These are phyloP conservation scores for Samia ricini DNA, from an alignment of 1,140 invertebrate genomes.

Conservation along the genomic window DNA sequence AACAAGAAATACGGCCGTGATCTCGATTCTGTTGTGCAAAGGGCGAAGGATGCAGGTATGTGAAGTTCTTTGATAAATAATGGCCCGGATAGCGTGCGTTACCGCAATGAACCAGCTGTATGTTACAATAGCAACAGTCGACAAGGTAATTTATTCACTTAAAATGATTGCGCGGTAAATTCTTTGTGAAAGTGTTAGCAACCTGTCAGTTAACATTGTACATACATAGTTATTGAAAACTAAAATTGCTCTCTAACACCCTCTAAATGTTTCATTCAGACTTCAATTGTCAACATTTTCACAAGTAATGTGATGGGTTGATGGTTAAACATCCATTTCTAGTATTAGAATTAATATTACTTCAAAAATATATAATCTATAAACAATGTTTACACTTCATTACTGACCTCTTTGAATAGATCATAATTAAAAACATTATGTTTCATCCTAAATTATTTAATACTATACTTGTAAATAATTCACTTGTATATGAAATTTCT, in stretches of 20 bases:
- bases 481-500: too few relatives aligned
- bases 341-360: too few relatives aligned
- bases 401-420: too few relatives aligned
- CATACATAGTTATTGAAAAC: constrained; percentile 1
- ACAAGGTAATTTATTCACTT: constrained; percentile 24
- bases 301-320: too few relatives aligned
- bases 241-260: too few relatives aligned
- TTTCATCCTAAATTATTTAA: too few relatives aligned
- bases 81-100: constrained; percentile 10
- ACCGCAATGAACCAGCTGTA: constrained; percentile 4
- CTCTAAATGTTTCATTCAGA: too few relatives aligned
- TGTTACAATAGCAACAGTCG: constrained; percentile 11
- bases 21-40: constrained; percentile 93
- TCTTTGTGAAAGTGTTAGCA: constrained; percentile 12
- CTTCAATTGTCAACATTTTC: neutral
- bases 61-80: neutral
- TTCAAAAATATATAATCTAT: too few relatives aligned
- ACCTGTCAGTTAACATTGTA: neutral
- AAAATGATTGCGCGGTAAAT: constrained; percentile 20
- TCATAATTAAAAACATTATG: too few relatives aligned
- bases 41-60: constrained; percentile 94
- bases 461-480: too few relatives aligned
- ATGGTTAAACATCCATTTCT: too few relatives aligned
- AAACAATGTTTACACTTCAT: too few relatives aligned
- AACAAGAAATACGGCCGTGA: constrained; percentile 96